Evolutionary conservation across 1,140 invertebrate species (phyloP), one percentile per base, ranked within the genome.

Genomic region (Parapsyche elsis): DNA sequence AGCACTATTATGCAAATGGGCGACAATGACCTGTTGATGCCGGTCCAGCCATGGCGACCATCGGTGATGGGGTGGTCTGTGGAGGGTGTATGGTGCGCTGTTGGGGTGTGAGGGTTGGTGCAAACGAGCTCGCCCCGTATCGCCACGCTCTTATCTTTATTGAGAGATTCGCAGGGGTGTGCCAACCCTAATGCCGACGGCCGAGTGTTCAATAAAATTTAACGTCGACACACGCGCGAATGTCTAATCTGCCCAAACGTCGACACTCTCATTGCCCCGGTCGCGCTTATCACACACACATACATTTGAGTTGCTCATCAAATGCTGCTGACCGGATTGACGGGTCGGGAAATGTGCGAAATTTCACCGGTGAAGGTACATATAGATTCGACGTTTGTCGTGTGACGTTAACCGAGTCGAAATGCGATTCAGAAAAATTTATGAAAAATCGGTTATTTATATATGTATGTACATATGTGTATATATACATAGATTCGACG

Each of bases 1-100:
- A 19, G 57, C 73, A 78, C 76, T 78, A 78, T 78, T 78, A 78
- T 78, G 76, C 61, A 78, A 78, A 78, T 78, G 76, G 76, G 44
- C 61, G 61, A 53, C 61, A 78, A 78, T 78, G 76, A 78, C 76
- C 76, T 78, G 76, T 78, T 78, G 76, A 78, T 78, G 61, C 67
- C 46, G 61, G 45, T 57, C 67, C n/a, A 10, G 16, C 44, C 45
- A 21, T 19, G 73, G n/a, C 73, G 46, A n/a, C 64, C 14, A n/a
- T 70, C 1, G 53, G 19, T 16, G 14, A 10, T 10, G 53, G 1
- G 19, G 19, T 1, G 19, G 53, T 21, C n/a, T n/a, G n/a, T n/a
- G n/a, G 30, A 4, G 30, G 30, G 30, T 4, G 7, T 38, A 38
- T 38, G 30, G 30, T n/a, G n/a, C n/a, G n/a, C n/a, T n/a, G n/a